Conservation (phyloP, 2,113 vertebrate species). For the Cyanoramphus novaezelandiae region DNA sequence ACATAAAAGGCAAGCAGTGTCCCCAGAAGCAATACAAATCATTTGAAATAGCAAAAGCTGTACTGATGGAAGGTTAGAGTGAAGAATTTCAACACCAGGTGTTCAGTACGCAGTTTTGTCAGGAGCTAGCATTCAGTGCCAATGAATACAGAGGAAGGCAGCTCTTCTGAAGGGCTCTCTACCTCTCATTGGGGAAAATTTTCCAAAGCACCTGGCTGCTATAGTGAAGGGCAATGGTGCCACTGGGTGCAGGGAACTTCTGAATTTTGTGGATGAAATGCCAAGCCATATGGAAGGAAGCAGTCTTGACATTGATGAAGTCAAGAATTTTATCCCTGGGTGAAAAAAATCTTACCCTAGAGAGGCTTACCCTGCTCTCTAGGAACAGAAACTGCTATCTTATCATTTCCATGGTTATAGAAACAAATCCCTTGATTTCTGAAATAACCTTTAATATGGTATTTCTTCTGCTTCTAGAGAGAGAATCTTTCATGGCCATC, state of each 20-base stretch:
- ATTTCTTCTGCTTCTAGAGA: not conserved
- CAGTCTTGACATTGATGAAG: not conserved
- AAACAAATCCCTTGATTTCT: not conserved
- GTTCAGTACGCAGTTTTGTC: not conserved
- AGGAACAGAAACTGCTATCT: not conserved
- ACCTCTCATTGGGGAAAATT: not conserved
- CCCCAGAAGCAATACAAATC: not conserved
- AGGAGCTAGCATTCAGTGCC: not conserved
- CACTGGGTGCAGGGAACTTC: not conserved
- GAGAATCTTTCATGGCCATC: not conserved
- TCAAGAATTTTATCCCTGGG: not conserved
- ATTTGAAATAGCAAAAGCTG: not conserved
- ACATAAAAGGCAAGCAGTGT: not conserved
- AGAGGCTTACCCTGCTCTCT: not conserved
- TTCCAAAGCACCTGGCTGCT: not conserved
- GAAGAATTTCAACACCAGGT: not conserved
- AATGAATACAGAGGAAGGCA: not conserved
- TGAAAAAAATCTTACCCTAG: not conserved
- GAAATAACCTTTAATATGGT: not conserved
- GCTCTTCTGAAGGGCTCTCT: not conserved
- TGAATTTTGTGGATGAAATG: not conserved
- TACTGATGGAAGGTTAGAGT: not conserved
- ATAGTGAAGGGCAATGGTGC: not conserved
- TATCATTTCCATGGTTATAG: not conserved
- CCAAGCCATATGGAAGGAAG: not conserved